Evolutionary conservation across 2,888 invertebrate genomes (phyloP), one percentile per base, ranked within the genome.

Genomic region (Apodemia hepburni): DNA sequence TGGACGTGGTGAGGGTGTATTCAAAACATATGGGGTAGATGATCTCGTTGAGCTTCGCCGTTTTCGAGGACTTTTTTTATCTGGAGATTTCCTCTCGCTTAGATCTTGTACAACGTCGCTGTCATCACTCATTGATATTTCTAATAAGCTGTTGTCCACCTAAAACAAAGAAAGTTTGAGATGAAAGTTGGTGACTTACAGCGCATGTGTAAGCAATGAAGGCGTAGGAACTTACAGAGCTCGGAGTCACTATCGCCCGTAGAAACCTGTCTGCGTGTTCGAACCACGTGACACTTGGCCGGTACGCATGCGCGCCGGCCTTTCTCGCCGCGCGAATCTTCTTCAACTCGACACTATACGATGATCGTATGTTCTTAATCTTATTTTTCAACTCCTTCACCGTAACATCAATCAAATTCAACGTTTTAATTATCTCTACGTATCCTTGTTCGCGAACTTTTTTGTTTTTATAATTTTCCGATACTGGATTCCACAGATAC

Each of bases 191-290:
- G 75, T 73, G 77, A 57, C 62, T 76, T 77, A 77, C 75, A 74
- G 68, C 69, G 70, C 69, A 68, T 65, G 69, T 69, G 65, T 64
- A 42, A 65, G 62, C 57, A 58, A 54, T 63, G 64, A 65, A 69
- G 65, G 64, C 58, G 67, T 60, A 64, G 68, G 64, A 65, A 85
- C 90, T 90, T 81, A 91, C 91, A 70, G 91, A 91, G 81, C 89
- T 90, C 78, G 91, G 92, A 66, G 91, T 91, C 84, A 92, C 92
- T 81, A 92, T 91, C 76, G 91, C 90, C 75, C 91, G 85, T 74
- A 92, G 87, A 80, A 92, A 92, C 87, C 90, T 88, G 90, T 92
- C 92, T 80, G 91, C 91, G 84, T 91, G 91, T 76, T 91, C 88
- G 80, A 91, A 92, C 92, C 92, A 92, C 87, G 90, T 90, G 87